Evolutionary conservation across 2,888 invertebrate genomes (phyloP), one percentile per base, ranked within the genome.

Genomic region (Isoperla grammatica): DNA sequence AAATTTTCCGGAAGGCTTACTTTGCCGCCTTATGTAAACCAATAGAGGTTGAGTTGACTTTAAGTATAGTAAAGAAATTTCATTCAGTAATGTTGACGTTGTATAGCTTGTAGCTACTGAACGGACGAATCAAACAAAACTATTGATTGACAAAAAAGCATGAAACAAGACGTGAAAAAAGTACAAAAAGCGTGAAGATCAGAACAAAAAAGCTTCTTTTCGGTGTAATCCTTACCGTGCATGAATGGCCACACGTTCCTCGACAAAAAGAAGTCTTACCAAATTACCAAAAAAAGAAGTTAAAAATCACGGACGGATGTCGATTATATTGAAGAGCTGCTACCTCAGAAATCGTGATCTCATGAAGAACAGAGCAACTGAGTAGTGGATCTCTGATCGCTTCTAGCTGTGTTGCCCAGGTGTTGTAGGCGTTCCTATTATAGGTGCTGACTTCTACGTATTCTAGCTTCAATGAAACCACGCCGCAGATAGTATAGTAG

Each of bases 211-310:
- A 37, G 37, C 19, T 53, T 37, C 39, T 53, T 37, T 53, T 37
- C 53, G 53, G 39, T 37, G 39, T 53, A 39, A 53, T 60, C 56
- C 60, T 46, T 56, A 42, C 43, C 60, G 46, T 60, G 60, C 60
- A 56, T 56, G 60, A 60, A 56, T 60, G 56, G 50, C 49, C 56
- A 60, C 60, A 60, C 49, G 56, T 56, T 60, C 56, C 60, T 49
- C 22, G 48, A 53, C 15, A 53, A 15, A 53, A 53, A 50, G 29
- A 50, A 53, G 53, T 53, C 53, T 53, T 53, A 53, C 53, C 53
- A 53, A 53, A 53, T 53, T 53, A 45, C 13, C 45, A 13, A 19
- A 53, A 50, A 53, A 53, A 49, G 20, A 53, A 53, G 17, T 45
- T 45, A 15, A 45, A 19, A 53, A 53, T 53, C 53, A 37, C 53